Base-by-base conservation (phyloP, 1,140 invertebrate genomes). In the Chelonus insularis region DNA sequence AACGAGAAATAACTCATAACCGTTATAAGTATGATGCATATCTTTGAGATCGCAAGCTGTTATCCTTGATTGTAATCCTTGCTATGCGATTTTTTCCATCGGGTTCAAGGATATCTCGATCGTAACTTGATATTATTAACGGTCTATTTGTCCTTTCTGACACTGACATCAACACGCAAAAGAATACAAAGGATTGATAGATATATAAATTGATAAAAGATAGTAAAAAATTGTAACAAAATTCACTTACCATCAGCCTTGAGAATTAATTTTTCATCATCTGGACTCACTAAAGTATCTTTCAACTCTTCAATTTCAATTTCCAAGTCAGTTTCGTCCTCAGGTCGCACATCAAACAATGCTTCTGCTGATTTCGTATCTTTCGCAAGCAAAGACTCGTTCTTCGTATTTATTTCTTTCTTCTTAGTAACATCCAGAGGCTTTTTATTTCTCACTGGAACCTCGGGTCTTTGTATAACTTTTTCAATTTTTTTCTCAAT, bases 251-350 rank as follows among this genome's bases (percentile, higher is more conserved):
- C 77, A 70, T 76, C 72, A 6, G 71, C 73, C 52, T 79, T 79
- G 1, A 71, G 37, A 9, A 79, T 75, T 34, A 79, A 59, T 39
- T 80, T 75, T 43, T 77, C 76, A 47, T 80, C 77, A 14, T 80
- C 78, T 4, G 72, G 70, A 2, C 68, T 72, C 9, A 68, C 57
- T 11, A 74, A 43, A 48, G 66, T 61, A 47, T 71, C 62, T 21
- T 71, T 64, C 6, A 69, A 34, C 36, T 78, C 67, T 21, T 79
- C 73, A 29, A 71, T 68, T 34, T 77, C 71, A 7, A 71, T 61
- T 48, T 74, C 72, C 21, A 64, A 8, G 23, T 74, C 70, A 3
- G 60, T 61, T 2, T 72, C 68, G 6, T 71, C 62, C 37, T 68
- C 63, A 5, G 55, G 12, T 43, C 65, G 64, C 0, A 58, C 32